Evolutionary conservation across 2,113 vertebrate species (phyloP).

Genomic region (Suricata suricatta): DNA sequence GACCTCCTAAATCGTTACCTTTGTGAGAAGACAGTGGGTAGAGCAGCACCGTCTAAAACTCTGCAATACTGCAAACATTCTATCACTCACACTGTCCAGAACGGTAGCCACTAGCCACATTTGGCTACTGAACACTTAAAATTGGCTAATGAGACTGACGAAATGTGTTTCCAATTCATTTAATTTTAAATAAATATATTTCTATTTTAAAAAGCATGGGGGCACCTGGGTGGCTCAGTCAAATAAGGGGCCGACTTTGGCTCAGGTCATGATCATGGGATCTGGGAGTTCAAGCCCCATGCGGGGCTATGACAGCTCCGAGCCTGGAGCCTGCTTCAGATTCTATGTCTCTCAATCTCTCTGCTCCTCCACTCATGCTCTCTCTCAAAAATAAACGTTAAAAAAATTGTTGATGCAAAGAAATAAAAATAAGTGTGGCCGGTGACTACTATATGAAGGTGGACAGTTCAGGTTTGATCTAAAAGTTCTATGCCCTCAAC

Average conservation of each 20-base stretch:
- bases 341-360: too few species aligned
- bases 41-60: accelerated
- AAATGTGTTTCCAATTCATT: neutral
- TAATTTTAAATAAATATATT: neutral
- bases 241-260: too few species aligned
- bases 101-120: accelerated
- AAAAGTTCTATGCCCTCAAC: neutral
- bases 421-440: neutral
- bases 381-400: too few species aligned
- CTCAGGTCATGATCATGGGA: too few species aligned
- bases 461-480: neutral
- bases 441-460: neutral
- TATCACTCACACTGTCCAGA: accelerated
- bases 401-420: too few species aligned
- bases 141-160: neutral
- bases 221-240: too few species aligned
- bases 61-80: accelerated
- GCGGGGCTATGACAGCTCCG: too few species aligned
- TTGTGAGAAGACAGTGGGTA: accelerated
- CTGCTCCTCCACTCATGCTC: too few species aligned
- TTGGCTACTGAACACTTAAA: neutral
- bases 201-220: neutral
- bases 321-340: too few species aligned
- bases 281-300: too few species aligned
- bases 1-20: too few species aligned